phyloP scores from a whole-genome alignment of 2,888 invertebrate species.

The Caenorhabditis wallacei region DNA sequence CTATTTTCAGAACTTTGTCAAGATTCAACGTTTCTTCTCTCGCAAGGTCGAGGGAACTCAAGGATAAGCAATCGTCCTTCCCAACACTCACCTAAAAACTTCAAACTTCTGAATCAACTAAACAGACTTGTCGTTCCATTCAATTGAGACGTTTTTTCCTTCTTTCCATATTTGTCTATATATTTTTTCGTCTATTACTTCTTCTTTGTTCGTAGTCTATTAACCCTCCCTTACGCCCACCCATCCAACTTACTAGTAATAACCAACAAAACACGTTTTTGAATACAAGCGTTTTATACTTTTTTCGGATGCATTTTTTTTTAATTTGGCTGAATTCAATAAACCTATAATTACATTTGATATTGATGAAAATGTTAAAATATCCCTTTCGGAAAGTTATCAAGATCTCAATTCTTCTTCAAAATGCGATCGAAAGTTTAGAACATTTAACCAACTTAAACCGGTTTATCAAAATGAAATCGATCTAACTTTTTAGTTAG shows the following conservation, averaged over 20 bases:
- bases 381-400: too few relatives aligned
- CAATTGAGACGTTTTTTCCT: constrained; percentile 17
- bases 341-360: not conserved
- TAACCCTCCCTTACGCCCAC: not conserved
- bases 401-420: too few relatives aligned
- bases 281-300: not conserved
- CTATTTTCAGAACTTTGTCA: constrained; percentile 76
- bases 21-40: constrained; percentile 79
- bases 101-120: constrained; percentile 7
- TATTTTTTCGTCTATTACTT: not conserved
- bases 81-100: not conserved
- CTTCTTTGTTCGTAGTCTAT: not conserved
- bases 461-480: too few relatives aligned
- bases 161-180: constrained; percentile 3
- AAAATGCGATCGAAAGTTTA: too few relatives aligned
- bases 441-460: too few relatives aligned
- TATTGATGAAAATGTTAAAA: not conserved
- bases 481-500: too few relatives aligned
- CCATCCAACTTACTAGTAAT: constrained; percentile 43
- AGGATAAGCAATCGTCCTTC: constrained; percentile 54
- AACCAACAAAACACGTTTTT: constrained; percentile 30
- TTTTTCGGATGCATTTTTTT: constrained; percentile 1
- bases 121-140: constrained; percentile 30
- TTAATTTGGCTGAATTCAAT: not conserved
- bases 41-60: constrained; percentile 70